These are phyloP conservation scores for Coronaproctus castanopsis DNA, from an alignment of 2,888 invertebrate species.

Conservation along the genomic window DNA sequence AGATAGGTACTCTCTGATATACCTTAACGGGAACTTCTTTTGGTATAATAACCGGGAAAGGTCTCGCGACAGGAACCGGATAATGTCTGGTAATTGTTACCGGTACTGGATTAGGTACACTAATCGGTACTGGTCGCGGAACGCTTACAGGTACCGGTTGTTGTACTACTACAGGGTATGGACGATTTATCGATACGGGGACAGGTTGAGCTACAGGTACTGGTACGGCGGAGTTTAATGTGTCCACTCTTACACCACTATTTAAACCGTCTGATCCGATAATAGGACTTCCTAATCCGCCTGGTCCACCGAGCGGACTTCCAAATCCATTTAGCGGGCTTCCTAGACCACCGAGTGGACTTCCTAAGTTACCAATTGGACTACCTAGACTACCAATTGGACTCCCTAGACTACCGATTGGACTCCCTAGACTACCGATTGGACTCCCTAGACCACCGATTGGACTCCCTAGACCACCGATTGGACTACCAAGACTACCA, in stretches of 20 bases:
- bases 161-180: conserved; percentile 9
- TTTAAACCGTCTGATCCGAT: conserved; percentile 10
- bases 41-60: conserved; percentile 31
- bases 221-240: conserved; percentile 14
- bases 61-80: conserved; percentile 33
- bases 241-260: conserved; percentile 12
- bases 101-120: conserved; percentile 36
- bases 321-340: not conserved
- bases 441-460: not conserved
- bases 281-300: not conserved
- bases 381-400: not conserved
- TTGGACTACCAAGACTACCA: not conserved
- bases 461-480: not conserved
- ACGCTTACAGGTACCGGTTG: conserved; percentile 10
- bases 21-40: conserved; percentile 13
- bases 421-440: not conserved
- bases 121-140: conserved; percentile 12
- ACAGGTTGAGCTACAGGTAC: conserved; percentile 13
- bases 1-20: conserved; percentile 11
- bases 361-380: not conserved
- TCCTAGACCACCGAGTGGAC: not conserved
- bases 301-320: not conserved
- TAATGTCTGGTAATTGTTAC: conserved; percentile 48
- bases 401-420: not conserved
- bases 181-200: conserved; percentile 8